A percentile compares a stretch with the other conserved stretches of the same genome.
phyloP scores from a whole-genome alignment of 2,113 vertebrate species.

The Salvator merianae region DNA sequence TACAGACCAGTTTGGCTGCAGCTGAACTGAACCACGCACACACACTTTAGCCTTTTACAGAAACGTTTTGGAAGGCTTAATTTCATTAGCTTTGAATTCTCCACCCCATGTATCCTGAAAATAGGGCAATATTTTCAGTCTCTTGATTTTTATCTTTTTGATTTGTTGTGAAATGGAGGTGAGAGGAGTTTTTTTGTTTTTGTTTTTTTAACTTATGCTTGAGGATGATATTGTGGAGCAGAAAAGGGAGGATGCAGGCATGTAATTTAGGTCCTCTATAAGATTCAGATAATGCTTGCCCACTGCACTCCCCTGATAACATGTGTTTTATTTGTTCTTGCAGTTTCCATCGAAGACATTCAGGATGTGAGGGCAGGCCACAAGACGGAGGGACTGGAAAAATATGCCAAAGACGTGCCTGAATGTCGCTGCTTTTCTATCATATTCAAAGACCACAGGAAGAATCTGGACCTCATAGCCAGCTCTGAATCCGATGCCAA shows the following conservation, averaged over 20 bases:
- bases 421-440: conserved; percentile 92
- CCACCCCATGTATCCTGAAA: too few relatives aligned
- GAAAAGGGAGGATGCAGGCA: neutral
- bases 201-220: too few relatives aligned
- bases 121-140: neutral
- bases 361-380: conserved; percentile 89
- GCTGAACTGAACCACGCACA: too few relatives aligned
- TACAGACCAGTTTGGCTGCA: too few relatives aligned
- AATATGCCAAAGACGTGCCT: conserved; percentile 75
- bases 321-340: conserved; percentile 52
- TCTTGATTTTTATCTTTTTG: conserved; percentile 7
- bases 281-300: conserved; percentile 33
- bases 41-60: too few relatives aligned
- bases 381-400: conserved; percentile 88
- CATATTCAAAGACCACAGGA: conserved; percentile 87
- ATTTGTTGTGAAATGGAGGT: too few relatives aligned
- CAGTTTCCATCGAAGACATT: conserved; percentile 93
- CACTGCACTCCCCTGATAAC: conserved; percentile 44
- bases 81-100: too few relatives aligned
- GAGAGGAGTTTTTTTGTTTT: neutral
- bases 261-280: neutral
- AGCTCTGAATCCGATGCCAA: conserved; percentile 68
- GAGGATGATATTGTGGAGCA: neutral
- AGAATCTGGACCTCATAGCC: conserved; percentile 89
- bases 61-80: too few relatives aligned